Conservation (phyloP, 2,888 invertebrate species). For the Tenthredo mesomela region DNA sequence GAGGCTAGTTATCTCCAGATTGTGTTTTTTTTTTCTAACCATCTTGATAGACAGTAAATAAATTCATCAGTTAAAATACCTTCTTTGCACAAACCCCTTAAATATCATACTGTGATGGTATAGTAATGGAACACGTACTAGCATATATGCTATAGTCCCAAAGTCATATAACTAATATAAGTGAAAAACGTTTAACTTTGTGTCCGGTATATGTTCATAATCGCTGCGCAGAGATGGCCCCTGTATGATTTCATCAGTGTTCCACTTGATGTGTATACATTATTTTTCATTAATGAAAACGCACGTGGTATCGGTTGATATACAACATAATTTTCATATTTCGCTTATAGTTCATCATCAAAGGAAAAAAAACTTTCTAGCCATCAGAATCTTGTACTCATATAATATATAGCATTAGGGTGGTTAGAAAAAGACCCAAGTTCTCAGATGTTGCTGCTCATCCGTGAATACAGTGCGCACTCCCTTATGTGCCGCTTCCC, state of each 20-base stretch:
- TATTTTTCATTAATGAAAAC: neutral
- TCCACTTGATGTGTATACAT: neutral
- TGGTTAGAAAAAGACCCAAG: too few relatives aligned
- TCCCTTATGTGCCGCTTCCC: too few relatives aligned
- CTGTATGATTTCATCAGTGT: neutral
- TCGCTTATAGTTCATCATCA: neutral
- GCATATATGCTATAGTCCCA: neutral
- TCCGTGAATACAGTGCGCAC: too few relatives aligned
- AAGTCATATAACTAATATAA: neutral
- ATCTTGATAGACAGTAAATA: too few relatives aligned
- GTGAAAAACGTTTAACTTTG: neutral
- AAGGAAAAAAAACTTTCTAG: neutral
- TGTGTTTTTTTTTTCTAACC: too few relatives aligned
- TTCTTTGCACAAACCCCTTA: too few relatives aligned
- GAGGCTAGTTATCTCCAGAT: too few relatives aligned
- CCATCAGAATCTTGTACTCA: neutral
- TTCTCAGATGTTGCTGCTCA: too few relatives aligned
- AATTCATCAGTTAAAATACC: too few relatives aligned
- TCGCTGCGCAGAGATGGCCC: neutral
- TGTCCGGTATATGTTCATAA: neutral
- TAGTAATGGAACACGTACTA: neutral
- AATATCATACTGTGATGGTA: too few relatives aligned
- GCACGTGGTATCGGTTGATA: neutral
- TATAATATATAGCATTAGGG: neutral
- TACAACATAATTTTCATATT: neutral